Evolutionary conservation across 2,888 invertebrate species (phyloP).

Genomic region (Dendrolimus houi): DNA sequence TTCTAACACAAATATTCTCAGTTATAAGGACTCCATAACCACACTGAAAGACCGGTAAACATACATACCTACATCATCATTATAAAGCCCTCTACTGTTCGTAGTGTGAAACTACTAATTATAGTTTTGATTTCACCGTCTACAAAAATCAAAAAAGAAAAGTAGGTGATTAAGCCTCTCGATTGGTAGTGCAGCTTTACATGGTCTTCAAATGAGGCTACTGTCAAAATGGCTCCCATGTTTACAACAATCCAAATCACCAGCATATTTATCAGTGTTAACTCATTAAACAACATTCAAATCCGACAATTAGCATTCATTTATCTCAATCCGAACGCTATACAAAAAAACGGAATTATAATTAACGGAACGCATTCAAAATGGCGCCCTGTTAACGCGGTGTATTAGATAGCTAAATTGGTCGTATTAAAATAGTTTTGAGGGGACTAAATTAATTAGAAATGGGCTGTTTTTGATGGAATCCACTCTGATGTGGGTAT

Average conservation of each 20-base stretch:
- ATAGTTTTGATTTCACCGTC: no score
- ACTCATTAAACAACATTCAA: slow-evolving; percentile 13
- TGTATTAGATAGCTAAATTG: slow-evolving; percentile 73
- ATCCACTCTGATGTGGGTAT: slow-evolving; percentile 70
- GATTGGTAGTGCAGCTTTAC: no score
- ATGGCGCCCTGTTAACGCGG: slow-evolving; percentile 66
- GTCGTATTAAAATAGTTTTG: slow-evolving; percentile 70
- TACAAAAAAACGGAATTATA: slow-evolving; percentile 32
- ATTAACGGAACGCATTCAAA: slow-evolving; percentile 42
- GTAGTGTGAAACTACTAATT: no score
- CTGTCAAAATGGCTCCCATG: slow-evolving; percentile 1
- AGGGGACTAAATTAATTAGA: slow-evolving; percentile 70
- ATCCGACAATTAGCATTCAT: slow-evolving; percentile 30
- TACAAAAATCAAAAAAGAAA: no score
- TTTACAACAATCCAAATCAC: slow-evolving; percentile 11
- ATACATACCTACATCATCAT: no score
- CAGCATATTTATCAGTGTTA: slow-evolving; percentile 8
- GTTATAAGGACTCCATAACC: no score
- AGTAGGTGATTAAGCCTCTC: no score
- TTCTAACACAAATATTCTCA: no score
- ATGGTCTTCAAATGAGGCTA: no score
- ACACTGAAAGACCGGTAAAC: no score
- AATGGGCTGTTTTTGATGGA: slow-evolving; percentile 62
- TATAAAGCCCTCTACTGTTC: no score
- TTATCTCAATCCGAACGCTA: slow-evolving; percentile 44